These are phyloP conservation scores for Coecobrya sp. DNA, from an alignment of 2,888 invertebrate genomes.

Conservation along the genomic window DNA sequence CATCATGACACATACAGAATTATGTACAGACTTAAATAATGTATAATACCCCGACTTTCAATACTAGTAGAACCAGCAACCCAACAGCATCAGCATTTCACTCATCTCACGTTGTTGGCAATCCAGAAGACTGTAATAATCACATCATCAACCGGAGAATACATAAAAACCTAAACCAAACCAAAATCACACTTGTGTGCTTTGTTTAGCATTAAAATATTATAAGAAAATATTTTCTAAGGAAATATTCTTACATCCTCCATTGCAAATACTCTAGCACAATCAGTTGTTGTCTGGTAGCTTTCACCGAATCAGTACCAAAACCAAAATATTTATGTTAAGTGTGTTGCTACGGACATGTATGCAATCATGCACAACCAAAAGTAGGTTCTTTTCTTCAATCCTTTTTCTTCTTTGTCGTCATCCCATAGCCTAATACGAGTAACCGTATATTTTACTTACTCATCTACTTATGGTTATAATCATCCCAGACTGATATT, in stretches of 20 bases:
- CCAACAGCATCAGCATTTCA: background rate
- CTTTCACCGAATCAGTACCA: too few species aligned
- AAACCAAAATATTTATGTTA: background rate
- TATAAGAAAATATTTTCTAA: background rate
- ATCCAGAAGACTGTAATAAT: conserved; percentile 84
- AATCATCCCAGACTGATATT: too few species aligned
- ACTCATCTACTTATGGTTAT: too few species aligned
- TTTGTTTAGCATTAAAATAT: background rate
- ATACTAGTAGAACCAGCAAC: background rate
- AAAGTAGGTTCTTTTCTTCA: too few species aligned
- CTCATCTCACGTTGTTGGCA: conserved; percentile 34
- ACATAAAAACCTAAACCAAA: too few species aligned
- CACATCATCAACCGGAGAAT: conserved; percentile 70
- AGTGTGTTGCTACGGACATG: background rate
- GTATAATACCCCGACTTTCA: background rate
- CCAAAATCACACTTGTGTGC: background rate
- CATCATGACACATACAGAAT: background rate
- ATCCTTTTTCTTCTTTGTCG: too few species aligned
- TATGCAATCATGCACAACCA: too few species aligned
- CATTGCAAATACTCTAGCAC: too few species aligned
- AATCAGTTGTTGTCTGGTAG: too few species aligned
- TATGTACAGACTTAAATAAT: background rate
- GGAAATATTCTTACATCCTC: background rate
- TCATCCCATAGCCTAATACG: too few species aligned
- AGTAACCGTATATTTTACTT: too few species aligned